Evolutionary conservation across 2,888 invertebrate genomes (phyloP).

Genomic region (Thecocarcelia acutangulata): DNA sequence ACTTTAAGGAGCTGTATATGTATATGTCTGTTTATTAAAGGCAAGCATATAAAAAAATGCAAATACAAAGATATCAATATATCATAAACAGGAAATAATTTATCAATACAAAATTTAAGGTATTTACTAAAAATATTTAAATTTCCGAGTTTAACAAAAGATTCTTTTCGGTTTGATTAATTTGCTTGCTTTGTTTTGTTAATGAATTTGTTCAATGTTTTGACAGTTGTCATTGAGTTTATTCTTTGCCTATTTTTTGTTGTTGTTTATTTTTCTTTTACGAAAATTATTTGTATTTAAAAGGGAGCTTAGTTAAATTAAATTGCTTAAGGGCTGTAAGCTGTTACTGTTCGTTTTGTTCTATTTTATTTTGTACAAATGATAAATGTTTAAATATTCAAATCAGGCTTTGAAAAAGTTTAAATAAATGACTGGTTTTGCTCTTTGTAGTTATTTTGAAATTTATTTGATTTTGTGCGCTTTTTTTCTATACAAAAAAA

Average conservation of each 20-base stretch:
- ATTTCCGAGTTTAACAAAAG: not conserved
- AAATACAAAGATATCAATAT: constrained; percentile 27
- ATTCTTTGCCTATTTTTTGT: constrained; percentile 2
- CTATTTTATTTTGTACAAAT: not conserved
- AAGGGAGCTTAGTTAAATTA: constrained; percentile 41
- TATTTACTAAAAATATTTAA: not conserved
- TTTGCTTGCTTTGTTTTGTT: constrained; percentile 29
- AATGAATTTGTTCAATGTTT: constrained; percentile 64
- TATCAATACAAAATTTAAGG: constrained; percentile 17
- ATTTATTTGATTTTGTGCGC: constrained; percentile 54
- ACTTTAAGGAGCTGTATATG: constrained; percentile 29
- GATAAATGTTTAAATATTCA: constrained; percentile 53
- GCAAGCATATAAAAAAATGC: constrained; percentile 25
- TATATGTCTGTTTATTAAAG: constrained; percentile 16
- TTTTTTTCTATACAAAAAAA: constrained; percentile 35
- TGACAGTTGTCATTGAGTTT: constrained; percentile 70
- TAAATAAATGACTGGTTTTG: constrained; percentile 51
- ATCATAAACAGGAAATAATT: constrained; percentile 1
- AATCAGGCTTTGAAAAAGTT: constrained; percentile 23
- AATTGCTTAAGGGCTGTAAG: constrained; percentile 57
- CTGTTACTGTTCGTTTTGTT: not conserved
- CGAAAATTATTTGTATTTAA: too few species aligned
- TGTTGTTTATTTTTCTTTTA: too few species aligned
- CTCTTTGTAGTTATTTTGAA: constrained; percentile 2
- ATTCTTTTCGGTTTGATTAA: not conserved